These are phyloP conservation scores for Trachurus trachurus DNA, from an alignment of 2,797 vertebrate species.

Conservation along the genomic window DNA sequence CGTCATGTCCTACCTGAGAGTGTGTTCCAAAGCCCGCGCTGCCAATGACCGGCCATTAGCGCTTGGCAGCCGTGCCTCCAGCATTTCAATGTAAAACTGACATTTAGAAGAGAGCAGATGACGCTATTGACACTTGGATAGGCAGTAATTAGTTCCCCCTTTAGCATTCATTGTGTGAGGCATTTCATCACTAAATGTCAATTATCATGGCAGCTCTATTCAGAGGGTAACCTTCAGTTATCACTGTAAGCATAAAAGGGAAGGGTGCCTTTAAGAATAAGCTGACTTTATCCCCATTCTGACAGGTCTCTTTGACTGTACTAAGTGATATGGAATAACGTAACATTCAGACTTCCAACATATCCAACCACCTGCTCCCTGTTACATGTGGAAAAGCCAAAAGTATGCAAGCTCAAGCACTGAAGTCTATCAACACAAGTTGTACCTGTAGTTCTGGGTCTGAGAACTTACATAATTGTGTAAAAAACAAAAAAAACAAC, in stretches of 20 bases:
- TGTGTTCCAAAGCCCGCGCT: constrained; percentile 39
- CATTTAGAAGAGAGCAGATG: constrained; percentile 85
- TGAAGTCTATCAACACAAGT: background rate
- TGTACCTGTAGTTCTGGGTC: background rate
- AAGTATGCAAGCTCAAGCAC: background rate
- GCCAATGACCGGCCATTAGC: constrained; percentile 69
- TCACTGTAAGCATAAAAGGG: constrained; percentile 78
- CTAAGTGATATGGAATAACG: constrained; percentile 65
- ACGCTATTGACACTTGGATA: constrained; percentile 82
- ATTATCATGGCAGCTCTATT: constrained; percentile 83
- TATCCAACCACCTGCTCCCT: constrained; percentile 27
- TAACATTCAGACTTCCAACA: constrained; percentile 53
- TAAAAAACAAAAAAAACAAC: background rate
- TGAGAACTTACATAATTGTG: background rate
- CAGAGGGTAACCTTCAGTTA: constrained; percentile 82
- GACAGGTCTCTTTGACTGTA: constrained; percentile 68
- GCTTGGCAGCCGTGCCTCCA: constrained; percentile 63
- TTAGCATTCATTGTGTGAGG: constrained; percentile 81
- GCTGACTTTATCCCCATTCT: constrained; percentile 74
- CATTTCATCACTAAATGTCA: constrained; percentile 88
- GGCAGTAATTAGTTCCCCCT: constrained; percentile 84
- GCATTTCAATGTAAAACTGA: constrained; percentile 85
- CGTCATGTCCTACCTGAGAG: constrained; percentile 57
- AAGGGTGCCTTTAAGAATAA: constrained; percentile 79
- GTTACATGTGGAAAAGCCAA: constrained; percentile 5